Conservation (phyloP, 2,888 invertebrate genomes). For the Nematopogon swammerdamellus region DNA sequence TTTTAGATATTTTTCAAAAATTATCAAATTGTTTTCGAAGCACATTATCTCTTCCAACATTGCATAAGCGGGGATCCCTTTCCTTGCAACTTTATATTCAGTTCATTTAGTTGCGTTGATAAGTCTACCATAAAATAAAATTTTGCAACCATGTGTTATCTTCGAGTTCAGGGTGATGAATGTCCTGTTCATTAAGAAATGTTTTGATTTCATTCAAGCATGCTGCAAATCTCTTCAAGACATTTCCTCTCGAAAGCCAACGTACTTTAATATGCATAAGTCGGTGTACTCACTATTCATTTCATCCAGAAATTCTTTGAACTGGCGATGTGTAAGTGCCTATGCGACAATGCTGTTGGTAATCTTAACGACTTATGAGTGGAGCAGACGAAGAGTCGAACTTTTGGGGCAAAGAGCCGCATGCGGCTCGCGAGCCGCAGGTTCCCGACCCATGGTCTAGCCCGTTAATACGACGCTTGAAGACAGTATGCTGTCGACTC, state of each 20-base stretch:
- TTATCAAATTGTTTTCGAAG: slow-evolving; percentile 8
- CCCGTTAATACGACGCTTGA: too few relatives aligned
- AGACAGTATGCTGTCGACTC: too few relatives aligned
- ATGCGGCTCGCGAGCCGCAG: too few relatives aligned
- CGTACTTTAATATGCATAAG: slow-evolving; percentile 8
- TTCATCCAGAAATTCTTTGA: slow-evolving; percentile 7
- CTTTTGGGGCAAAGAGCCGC: slow-evolving; percentile 13
- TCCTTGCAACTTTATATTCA: slow-evolving; percentile 17
- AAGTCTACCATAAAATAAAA: slow-evolving; percentile 7
- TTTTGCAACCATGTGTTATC: slow-evolving; percentile 13
- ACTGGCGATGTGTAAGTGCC: slow-evolving; percentile 3
- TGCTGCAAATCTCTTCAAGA: slow-evolving; percentile 7
- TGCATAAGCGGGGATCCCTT: slow-evolving; percentile 11
- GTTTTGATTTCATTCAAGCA: slow-evolving; percentile 8
- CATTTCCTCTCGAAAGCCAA: slow-evolving; percentile 9
- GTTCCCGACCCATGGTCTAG: too few relatives aligned
- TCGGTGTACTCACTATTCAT: slow-evolving; percentile 7
- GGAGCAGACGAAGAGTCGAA: slow-evolving; percentile 15
- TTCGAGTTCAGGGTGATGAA: slow-evolving; percentile 11
- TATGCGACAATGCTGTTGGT: slow-evolving; percentile 10
- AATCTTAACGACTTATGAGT: slow-evolving; percentile 15
- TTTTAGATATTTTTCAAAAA: slow-evolving; percentile 8
- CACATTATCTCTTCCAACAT: slow-evolving; percentile 8
- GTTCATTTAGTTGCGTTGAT: slow-evolving; percentile 12
- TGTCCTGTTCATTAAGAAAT: slow-evolving; percentile 9